A percentile compares a stretch with the other conserved stretches of the same genome.
phyloP scores from a whole-genome alignment of 2,113 vertebrate species.

The Bettongia penicillata region DNA sequence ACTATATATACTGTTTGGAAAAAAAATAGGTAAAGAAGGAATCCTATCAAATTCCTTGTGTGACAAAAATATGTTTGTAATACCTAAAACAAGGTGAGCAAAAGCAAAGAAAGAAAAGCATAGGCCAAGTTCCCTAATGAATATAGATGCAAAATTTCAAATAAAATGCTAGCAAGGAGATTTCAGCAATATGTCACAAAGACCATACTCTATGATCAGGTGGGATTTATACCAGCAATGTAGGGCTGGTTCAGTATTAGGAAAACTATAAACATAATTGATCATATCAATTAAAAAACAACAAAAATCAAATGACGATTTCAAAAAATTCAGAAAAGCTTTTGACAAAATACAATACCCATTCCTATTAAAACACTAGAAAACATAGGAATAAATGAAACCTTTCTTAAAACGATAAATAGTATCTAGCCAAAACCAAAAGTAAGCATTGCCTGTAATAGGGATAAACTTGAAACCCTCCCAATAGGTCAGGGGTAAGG shows the following conservation, averaged over 20 bases:
- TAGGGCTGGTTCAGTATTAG: not conserved
- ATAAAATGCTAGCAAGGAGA: not conserved
- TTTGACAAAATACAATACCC: not conserved
- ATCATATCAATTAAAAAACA: not conserved
- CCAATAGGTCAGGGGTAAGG: not conserved
- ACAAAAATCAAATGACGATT: not conserved
- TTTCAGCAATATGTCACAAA: not conserved
- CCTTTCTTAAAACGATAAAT: not conserved
- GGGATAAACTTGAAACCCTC: not conserved
- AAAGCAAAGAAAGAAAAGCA: not conserved
- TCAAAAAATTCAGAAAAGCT: not conserved
- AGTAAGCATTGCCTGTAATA: not conserved
- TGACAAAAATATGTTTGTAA: not conserved
- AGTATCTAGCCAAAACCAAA: not conserved
- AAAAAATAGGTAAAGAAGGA: not conserved
- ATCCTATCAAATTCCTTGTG: not conserved
- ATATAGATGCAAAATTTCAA: not conserved
- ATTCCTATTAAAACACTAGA: not conserved
- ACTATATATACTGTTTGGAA: not conserved
- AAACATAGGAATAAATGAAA: not conserved
- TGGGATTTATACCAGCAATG: not conserved
- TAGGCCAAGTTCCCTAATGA: not conserved
- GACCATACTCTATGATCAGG: not conserved
- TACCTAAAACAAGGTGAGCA: not conserved
- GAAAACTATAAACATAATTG: not conserved